Base-by-base conservation (phyloP, 1,140 invertebrate genomes). In the Bombus ignitus region DNA sequence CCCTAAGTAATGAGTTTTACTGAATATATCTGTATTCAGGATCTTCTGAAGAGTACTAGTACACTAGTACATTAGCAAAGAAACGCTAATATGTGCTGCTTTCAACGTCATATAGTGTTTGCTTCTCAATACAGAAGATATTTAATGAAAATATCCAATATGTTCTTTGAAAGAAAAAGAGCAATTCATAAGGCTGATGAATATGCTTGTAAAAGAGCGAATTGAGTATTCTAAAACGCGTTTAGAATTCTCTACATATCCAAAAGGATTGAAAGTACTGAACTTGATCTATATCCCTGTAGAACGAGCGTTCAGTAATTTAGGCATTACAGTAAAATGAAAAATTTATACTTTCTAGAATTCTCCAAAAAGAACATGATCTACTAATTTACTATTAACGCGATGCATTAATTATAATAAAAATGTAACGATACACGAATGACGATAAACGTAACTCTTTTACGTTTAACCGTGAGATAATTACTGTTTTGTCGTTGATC, bases 321-420 rank as follows among this genome's bases (percentile, higher is more conserved):
- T 80, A 71, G 32, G 22, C 13, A 71, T 22, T 22, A 8, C 47
- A 53, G 47, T 53, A 53, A 53, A 53, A 53, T 22, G 5, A 8
- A 18, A 22, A 53, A 22, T 53, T 8, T 53, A 22, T 53, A 53
- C 47, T 53, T 22, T 53, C 47, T 59, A 28, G 28, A 18, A 83
- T 39, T 25, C 35, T 25, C 2, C 3, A 5, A 70, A 39, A 72
- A 22, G 25, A 72, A 72, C 32, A 85, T 65, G 53, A 72, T 32
- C 37, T 62, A 25, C 59, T 62, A 53, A 72, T 72, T 80, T 72
- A 85, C 80, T 80, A 37, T 53, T 62, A 73, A 37, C 77, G 68
- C 68, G 68, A 85, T 85, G 83, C 83, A 85, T 80, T 85, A 85
- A 85, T 85, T 80, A 72, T 85, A 85, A 80, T 80, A 85, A 85